These are phyloP conservation scores for Nesometra sesokonis DNA, from an alignment of 35 echinoderm and acorn worm genomes.

Conservation along the genomic window DNA sequence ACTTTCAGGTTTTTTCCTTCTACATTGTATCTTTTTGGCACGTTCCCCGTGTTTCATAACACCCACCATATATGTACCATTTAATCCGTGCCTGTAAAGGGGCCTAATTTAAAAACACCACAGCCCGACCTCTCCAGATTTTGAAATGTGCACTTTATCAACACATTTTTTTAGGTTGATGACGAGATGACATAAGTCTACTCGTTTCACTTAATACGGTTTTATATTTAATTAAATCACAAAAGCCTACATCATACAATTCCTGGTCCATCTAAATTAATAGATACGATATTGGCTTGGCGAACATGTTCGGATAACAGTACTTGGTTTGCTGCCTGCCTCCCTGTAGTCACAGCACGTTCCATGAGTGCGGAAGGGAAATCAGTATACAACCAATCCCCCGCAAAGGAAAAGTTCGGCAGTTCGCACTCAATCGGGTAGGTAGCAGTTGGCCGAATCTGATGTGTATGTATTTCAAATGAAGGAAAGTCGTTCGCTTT, in stretches of 20 bases:
- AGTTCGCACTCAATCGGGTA: constrained; percentile 44
- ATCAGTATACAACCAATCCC: constrained; percentile 70
- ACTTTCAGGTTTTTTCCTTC: too few species aligned
- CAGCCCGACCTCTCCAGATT: too few species aligned
- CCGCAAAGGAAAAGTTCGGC: constrained; percentile 63
- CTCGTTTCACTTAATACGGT: too few species aligned
- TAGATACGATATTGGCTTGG: constrained; percentile 32
- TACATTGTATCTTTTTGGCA: too few species aligned
- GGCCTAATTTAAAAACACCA: too few species aligned
- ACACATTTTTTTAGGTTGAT: too few species aligned
- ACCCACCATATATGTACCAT: too few species aligned
- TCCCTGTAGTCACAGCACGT: constrained; percentile 73
- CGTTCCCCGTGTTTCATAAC: too few species aligned
- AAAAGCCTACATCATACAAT: constrained; percentile 15
- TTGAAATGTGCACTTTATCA: too few species aligned
- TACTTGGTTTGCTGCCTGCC: constrained; percentile 76
- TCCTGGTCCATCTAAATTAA: constrained; percentile 57
- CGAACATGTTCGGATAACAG: constrained; percentile 54
- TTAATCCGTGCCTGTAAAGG: too few species aligned
- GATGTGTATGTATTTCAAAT: constrained; percentile 35
- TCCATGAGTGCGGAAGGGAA: constrained; percentile 86
- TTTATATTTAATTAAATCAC: too few species aligned
- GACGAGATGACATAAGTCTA: too few species aligned
- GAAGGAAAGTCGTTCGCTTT: constrained; percentile 37
- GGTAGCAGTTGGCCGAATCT: constrained; percentile 38